Conservation (phyloP, 2,113 vertebrate species). For the Aviceda subcristata region DNA sequence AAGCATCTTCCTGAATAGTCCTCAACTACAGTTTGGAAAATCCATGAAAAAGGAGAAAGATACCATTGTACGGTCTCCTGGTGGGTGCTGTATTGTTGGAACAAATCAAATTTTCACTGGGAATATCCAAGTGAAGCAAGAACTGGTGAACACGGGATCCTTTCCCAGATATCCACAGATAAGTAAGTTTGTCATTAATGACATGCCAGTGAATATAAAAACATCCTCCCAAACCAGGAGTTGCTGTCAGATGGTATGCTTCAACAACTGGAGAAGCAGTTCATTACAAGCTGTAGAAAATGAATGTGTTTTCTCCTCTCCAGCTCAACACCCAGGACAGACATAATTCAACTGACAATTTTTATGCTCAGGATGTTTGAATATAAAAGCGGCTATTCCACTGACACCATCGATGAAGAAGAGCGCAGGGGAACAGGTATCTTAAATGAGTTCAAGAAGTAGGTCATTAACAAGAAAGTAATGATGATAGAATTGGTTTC, state of each 20-base stretch:
- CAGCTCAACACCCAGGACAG: background rate
- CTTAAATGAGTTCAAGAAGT: conserved; percentile 21
- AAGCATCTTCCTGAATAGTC: background rate
- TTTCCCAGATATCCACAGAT: background rate
- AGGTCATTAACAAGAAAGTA: conserved; percentile 30
- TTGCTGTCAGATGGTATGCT: background rate
- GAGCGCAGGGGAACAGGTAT: background rate
- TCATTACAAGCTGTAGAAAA: background rate
- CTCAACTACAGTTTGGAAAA: background rate
- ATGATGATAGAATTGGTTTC: conserved; percentile 4
- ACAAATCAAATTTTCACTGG: background rate
- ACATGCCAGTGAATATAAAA: background rate
- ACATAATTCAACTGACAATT: background rate
- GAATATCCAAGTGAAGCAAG: background rate
- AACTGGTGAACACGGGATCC: background rate
- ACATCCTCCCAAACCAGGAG: background rate
- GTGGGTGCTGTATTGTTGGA: background rate
- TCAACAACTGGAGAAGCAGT: background rate
- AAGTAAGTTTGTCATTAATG: background rate
- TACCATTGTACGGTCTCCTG: background rate
- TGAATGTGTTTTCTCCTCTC: background rate
- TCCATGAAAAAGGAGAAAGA: background rate
- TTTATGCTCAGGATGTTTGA: background rate
- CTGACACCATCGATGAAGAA: background rate
- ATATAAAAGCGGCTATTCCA: conserved; percentile 13